Evolutionary conservation across 2,113 vertebrate genomes (phyloP).

Genomic region (Nothocercus nigrocapillus): DNA sequence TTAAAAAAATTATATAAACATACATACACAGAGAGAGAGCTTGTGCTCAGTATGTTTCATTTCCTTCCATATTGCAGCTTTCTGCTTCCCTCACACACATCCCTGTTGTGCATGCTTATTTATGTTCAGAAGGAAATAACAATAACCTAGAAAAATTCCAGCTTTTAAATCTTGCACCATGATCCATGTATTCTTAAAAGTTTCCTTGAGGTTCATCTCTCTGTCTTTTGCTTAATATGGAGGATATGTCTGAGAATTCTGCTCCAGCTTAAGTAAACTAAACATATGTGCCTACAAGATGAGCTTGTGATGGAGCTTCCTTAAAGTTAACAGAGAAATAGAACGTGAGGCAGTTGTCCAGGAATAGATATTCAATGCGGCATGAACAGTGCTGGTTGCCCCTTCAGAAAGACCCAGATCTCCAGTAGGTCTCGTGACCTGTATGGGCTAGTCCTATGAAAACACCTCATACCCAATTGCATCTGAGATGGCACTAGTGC

Average conservation of each 20-base stretch:
- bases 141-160: neutral
- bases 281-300: neutral
- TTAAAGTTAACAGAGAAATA: neutral
- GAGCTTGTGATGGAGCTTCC: neutral
- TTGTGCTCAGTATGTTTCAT: neutral
- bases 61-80: neutral
- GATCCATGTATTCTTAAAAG: neutral
- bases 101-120: neutral
- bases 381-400: neutral
- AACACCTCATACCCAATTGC: neutral
- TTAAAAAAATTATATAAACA: neutral
- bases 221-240: neutral
- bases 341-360: neutral
- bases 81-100: neutral
- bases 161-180: neutral
- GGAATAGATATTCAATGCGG: neutral
- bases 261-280: neutral
- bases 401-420: neutral
- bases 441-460: neutral
- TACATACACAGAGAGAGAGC: neutral
- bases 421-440: neutral
- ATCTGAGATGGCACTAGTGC: fast-evolving
- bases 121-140: neutral
- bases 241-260: neutral
- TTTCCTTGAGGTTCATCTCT: neutral